These are phyloP conservation scores for Scaptomyza caliginosa DNA, from an alignment of 2,888 invertebrate genomes.

Conservation along the genomic window DNA sequence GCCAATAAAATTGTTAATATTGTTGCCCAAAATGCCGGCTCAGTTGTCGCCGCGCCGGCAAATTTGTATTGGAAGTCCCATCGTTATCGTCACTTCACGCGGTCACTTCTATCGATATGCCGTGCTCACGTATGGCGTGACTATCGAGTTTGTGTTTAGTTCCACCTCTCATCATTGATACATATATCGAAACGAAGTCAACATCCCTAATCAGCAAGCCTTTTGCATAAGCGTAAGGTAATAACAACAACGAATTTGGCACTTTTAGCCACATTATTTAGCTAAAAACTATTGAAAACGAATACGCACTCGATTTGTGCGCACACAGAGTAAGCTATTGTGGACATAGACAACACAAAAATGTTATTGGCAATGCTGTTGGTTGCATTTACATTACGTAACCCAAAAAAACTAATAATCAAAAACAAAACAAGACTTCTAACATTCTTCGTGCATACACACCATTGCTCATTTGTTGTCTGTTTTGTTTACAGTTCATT, in stretches of 20 bases:
- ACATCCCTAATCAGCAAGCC: constrained; percentile 39
- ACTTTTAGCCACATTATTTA: constrained; percentile 17
- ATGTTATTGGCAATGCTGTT: not conserved
- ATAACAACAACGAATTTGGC: constrained; percentile 55
- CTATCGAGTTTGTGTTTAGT: not conserved
- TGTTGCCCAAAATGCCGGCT: constrained; percentile 42
- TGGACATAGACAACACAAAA: not conserved
- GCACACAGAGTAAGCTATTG: constrained; percentile 32
- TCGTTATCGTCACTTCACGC: constrained; percentile 37
- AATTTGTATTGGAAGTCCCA: constrained; percentile 35
- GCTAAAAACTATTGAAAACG: not conserved
- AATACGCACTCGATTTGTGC: constrained; percentile 3
- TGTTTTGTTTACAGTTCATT: constrained; percentile 56
- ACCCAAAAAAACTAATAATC: constrained; percentile 23
- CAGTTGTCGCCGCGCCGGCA: constrained; percentile 42
- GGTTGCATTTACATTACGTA: constrained; percentile 60
- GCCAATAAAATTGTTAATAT: not conserved
- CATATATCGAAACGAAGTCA: constrained; percentile 3
- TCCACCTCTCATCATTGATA: not conserved
- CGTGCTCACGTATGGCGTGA: not conserved
- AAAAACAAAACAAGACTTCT: constrained; percentile 5
- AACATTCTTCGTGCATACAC: not conserved
- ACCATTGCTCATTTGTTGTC: constrained; percentile 26
- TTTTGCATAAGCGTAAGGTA: constrained; percentile 67
- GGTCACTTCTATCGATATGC: constrained; percentile 1